These are phyloP conservation scores for Gallinago undulata DNA, from an alignment of 2,113 vertebrate species.

Conservation along the genomic window DNA sequence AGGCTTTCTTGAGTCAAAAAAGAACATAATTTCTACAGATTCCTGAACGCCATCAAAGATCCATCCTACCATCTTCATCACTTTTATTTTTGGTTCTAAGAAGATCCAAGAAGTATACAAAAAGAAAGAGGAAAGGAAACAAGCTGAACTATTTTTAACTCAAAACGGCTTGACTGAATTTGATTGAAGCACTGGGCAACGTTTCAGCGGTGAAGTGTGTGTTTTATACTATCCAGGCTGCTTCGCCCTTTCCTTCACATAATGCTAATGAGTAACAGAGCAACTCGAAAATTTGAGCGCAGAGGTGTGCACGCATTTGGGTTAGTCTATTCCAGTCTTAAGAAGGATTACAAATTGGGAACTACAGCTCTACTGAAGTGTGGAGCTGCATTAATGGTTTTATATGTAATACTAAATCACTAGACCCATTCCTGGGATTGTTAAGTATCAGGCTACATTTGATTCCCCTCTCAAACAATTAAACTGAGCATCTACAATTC, in stretches of 20 bases:
- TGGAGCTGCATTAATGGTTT: slow-evolving; percentile 31
- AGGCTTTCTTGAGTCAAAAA: neutral
- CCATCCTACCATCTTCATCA: neutral
- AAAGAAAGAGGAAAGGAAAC: neutral
- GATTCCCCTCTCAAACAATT: slow-evolving; percentile 11
- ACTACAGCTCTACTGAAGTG: neutral
- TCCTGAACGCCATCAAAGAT: neutral
- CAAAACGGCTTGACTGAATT: neutral
- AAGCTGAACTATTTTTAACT: neutral
- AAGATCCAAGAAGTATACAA: neutral
- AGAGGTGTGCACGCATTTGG: neutral
- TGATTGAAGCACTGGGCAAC: neutral
- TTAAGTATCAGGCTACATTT: neutral
- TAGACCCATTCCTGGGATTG: neutral
- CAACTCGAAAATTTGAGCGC: slow-evolving; percentile 11
- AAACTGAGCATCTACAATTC: neutral
- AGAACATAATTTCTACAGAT: neutral
- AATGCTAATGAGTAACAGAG: slow-evolving; percentile 10
- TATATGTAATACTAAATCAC: neutral
- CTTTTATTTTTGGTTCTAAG: neutral
- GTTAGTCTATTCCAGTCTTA: slow-evolving; percentile 21
- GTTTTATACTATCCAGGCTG: neutral
- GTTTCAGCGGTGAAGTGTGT: neutral
- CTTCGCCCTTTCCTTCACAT: slow-evolving; percentile 12
- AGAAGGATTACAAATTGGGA: neutral